These are phyloP conservation scores for Kryptolebias marmoratus DNA, from an alignment of 2,113 vertebrate species.

Conservation along the genomic window DNA sequence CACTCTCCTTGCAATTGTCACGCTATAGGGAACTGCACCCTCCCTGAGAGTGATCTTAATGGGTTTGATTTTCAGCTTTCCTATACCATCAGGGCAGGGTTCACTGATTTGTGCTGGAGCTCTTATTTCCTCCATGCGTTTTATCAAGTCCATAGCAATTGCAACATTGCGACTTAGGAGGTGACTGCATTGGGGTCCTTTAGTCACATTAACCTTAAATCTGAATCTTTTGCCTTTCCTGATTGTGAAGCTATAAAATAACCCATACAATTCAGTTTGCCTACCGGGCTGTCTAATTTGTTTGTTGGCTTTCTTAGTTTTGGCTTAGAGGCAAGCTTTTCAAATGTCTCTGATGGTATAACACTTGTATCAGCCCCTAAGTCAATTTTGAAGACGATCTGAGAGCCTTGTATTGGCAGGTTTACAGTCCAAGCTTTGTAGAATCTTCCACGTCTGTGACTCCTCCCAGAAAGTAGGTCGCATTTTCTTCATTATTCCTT, in stretches of 20 bases:
- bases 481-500: not conserved
- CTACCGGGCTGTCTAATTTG: not conserved
- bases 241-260: not conserved
- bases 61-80: not conserved
- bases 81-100: not conserved
- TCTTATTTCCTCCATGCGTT: not conserved
- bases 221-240: not conserved
- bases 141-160: not conserved
- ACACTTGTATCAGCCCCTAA: not conserved
- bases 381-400: not conserved
- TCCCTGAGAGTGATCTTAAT: not conserved
- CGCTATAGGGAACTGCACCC: not conserved
- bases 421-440: constrained; percentile 1
- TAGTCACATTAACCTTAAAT: not conserved
- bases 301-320: not conserved
- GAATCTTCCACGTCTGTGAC: not conserved
- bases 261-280: not conserved
- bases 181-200: not conserved
- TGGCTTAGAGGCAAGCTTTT: not conserved
- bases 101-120: not conserved
- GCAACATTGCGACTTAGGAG: not conserved
- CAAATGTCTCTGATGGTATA: not conserved
- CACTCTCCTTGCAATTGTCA: not conserved
- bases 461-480: not conserved
- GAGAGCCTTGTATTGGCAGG: not conserved